A percentile compares a stretch with the other conserved stretches of the same genome.
Evolutionary conservation across 1,140 invertebrate genomes (phyloP).

Genomic region (Euglossa dilemma): DNA sequence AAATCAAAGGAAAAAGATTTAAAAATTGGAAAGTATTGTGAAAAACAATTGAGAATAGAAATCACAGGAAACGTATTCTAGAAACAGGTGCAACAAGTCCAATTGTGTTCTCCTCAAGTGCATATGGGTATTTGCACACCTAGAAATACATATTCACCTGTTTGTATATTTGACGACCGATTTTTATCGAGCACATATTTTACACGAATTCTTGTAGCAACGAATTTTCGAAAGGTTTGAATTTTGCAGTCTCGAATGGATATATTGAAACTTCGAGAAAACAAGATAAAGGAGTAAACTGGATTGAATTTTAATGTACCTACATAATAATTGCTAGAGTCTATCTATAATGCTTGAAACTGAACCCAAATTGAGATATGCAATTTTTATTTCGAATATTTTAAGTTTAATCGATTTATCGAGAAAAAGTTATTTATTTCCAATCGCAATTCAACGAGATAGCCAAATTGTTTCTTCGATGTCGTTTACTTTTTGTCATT

Average conservation of each 20-base stretch:
- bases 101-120: constrained; percentile 31
- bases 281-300: neutral
- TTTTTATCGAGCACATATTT: neutral
- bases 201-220: neutral
- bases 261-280: neutral
- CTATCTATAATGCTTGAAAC: too few species aligned
- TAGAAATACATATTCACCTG: neutral
- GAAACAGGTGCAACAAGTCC: constrained; percentile 61
- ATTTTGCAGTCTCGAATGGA: too few species aligned
- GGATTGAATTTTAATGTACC: too few species aligned
- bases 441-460: too few species aligned
- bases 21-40: constrained; percentile 33
- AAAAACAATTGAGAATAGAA: neutral
- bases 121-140: neutral
- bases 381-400: too few species aligned
- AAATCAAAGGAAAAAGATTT: neutral
- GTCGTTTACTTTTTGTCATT: too few species aligned
- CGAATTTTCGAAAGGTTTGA: neutral
- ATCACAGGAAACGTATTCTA: neutral
- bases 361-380: too few species aligned
- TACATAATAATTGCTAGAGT: too few species aligned
- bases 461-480: too few species aligned
- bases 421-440: too few species aligned
- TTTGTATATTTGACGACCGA: neutral
- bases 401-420: too few species aligned